Conservation (phyloP, 2,113 vertebrate species). For the Prinia subflava region DNA sequence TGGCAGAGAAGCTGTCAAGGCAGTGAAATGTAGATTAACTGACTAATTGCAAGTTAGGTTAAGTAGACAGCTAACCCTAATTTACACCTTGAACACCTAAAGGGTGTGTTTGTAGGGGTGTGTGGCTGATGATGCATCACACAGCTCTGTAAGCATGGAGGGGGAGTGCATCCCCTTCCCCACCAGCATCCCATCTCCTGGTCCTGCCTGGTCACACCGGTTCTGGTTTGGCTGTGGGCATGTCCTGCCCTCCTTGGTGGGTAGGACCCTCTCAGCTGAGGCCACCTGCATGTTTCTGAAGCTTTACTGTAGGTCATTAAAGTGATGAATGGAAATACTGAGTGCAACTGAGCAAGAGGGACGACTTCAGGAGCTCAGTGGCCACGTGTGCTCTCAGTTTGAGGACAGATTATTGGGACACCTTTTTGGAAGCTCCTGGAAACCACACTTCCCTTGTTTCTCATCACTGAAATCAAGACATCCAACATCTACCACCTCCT, state of each 20-base stretch:
- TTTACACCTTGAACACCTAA: background rate
- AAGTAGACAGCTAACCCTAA: background rate
- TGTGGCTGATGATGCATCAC: background rate
- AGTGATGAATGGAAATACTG: background rate
- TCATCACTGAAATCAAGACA: background rate
- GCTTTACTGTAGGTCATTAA: background rate
- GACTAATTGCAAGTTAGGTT: background rate
- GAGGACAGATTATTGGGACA: background rate
- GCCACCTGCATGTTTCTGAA: background rate
- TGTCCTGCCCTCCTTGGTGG: background rate
- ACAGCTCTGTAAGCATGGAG: background rate
- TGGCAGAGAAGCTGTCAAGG: background rate
- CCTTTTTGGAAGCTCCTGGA: background rate
- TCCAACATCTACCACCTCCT: background rate
- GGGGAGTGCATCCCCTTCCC: background rate
- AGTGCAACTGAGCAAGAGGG: background rate
- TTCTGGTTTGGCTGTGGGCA: background rate
- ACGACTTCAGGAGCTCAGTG: background rate
- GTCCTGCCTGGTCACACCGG: background rate
- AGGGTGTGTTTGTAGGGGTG: background rate
- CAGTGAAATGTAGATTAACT: background rate
- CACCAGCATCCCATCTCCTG: rapidly evolving
- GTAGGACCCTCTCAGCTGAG: background rate
- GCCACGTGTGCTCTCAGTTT: background rate
- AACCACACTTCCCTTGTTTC: background rate